These are phyloP conservation scores for Pogonocherus hispidulus DNA, from an alignment of 2,888 invertebrate species.

Conservation along the genomic window DNA sequence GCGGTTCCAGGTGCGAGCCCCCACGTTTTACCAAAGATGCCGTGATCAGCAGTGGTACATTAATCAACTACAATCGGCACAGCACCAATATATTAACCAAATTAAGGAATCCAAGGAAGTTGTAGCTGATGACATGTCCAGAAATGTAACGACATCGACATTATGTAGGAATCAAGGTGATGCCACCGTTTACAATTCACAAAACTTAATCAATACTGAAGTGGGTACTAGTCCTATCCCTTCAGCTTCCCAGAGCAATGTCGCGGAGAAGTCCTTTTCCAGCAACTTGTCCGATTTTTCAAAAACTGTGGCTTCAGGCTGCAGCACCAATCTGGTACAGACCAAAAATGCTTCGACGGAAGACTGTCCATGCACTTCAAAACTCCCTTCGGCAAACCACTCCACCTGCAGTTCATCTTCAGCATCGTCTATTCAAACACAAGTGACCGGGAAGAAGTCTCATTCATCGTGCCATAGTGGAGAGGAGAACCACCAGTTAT, in stretches of 20 bases:
- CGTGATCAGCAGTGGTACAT: conserved; percentile 95
- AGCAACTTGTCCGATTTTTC: conserved; percentile 45
- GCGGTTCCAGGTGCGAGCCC: conserved; percentile 92
- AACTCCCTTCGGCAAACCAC: conserved; percentile 35
- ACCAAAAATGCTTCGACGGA: conserved; percentile 31
- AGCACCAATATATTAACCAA: conserved; percentile 84
- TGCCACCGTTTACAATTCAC: conserved; percentile 54
- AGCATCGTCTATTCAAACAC: conserved; percentile 49
- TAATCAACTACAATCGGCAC: conserved; percentile 84
- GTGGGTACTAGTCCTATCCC: conserved; percentile 44
- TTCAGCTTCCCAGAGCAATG: conserved; percentile 53
- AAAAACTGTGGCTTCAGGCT: conserved; percentile 32
- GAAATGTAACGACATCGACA: conserved; percentile 75
- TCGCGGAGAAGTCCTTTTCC: conserved; percentile 54
- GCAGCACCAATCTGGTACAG: conserved; percentile 33
- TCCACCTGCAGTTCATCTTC: conserved; percentile 50
- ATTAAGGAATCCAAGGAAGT: conserved; percentile 89
- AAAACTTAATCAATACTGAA: conserved; percentile 36
- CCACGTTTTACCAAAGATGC: conserved; percentile 94
- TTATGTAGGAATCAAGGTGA: conserved; percentile 55
- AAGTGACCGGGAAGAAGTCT: conserved; percentile 51
- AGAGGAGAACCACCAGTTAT: conserved; percentile 55
- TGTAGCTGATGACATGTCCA: conserved; percentile 77
- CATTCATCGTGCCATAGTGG: conserved; percentile 44
- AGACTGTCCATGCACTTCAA: conserved; percentile 50